A percentile compares a stretch with the other conserved stretches of the same genome.
These are phyloP conservation scores for Discoglossus pictus DNA, from an alignment of 2,797 vertebrate species.

Conservation along the genomic window DNA sequence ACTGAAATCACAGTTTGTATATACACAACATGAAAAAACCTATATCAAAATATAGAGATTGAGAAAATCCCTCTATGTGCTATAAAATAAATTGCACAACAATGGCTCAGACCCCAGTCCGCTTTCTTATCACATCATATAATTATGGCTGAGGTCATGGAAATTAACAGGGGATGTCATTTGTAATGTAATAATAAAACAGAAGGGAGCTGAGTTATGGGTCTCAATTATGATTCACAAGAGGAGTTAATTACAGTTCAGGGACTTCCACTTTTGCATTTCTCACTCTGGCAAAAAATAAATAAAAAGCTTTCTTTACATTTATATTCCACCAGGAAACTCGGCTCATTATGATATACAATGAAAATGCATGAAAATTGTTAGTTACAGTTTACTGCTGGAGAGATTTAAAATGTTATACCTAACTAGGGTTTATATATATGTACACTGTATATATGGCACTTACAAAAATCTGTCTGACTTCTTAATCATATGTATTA, in stretches of 20 bases:
- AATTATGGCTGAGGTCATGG: constrained; percentile 42
- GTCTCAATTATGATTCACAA: constrained; percentile 37
- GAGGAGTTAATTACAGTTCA: constrained; percentile 46
- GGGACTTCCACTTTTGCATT: constrained; percentile 26
- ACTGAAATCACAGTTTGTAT: constrained; percentile 10
- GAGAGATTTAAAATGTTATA: too few relatives aligned
- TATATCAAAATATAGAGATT: constrained; percentile 7
- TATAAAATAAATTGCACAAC: neutral
- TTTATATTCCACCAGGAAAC: constrained; percentile 5
- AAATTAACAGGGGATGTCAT: constrained; percentile 42
- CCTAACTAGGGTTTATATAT: too few relatives aligned
- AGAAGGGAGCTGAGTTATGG: constrained; percentile 35
- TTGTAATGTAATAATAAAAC: constrained; percentile 46
- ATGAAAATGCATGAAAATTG: too few relatives aligned
- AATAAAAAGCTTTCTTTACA: constrained; percentile 38
- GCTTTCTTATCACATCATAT: constrained; percentile 25
- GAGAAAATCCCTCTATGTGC: neutral
- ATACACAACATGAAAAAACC: constrained; percentile 2
- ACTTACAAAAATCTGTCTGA: too few relatives aligned
- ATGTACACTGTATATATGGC: too few relatives aligned
- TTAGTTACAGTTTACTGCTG: too few relatives aligned
- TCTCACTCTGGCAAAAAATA: constrained; percentile 11
- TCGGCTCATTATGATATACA: too few relatives aligned
- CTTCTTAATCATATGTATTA: too few relatives aligned
- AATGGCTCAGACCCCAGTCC: neutral